Conservation (phyloP, 2,113 vertebrate genomes). For the Leuciscus idus region DNA sequence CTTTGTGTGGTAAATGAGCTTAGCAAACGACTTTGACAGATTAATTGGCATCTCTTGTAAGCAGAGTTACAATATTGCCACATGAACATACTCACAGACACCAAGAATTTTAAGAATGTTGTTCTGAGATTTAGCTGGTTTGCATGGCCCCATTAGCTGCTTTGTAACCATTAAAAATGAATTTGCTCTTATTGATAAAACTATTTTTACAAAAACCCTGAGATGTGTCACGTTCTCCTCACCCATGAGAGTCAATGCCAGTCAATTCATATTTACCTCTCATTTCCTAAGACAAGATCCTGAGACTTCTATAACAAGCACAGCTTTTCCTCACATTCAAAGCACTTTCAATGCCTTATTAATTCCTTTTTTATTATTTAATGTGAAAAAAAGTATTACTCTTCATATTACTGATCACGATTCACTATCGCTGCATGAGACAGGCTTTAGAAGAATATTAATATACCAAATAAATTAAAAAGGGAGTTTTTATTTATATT, state of each 20-base stretch:
- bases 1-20: slow-evolving; percentile 30
- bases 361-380: slow-evolving; percentile 18
- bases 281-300: neutral
- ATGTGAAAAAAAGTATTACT: neutral
- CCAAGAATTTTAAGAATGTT: neutral
- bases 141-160: neutral
- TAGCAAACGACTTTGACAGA: slow-evolving; percentile 20
- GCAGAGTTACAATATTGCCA: neutral
- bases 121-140: neutral
- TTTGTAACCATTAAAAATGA: neutral
- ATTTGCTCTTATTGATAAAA: neutral
- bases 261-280: slow-evolving; percentile 65
- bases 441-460: slow-evolving; percentile 24
- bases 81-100: neutral
- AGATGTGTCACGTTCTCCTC: slow-evolving; percentile 95
- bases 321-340: neutral
- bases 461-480: neutral
- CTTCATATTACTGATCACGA: slow-evolving; percentile 10
- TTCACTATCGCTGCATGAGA: neutral
- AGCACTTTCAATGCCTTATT: neutral
- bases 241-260: slow-evolving; percentile 94
- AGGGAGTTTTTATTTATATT: neutral
- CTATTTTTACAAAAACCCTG: slow-evolving; percentile 86
- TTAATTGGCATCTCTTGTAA: slow-evolving; percentile 25
- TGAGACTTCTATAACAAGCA: neutral